Base-by-base conservation (phyloP, 2,888 invertebrate species). In the Drosophila ochracea region DNA sequence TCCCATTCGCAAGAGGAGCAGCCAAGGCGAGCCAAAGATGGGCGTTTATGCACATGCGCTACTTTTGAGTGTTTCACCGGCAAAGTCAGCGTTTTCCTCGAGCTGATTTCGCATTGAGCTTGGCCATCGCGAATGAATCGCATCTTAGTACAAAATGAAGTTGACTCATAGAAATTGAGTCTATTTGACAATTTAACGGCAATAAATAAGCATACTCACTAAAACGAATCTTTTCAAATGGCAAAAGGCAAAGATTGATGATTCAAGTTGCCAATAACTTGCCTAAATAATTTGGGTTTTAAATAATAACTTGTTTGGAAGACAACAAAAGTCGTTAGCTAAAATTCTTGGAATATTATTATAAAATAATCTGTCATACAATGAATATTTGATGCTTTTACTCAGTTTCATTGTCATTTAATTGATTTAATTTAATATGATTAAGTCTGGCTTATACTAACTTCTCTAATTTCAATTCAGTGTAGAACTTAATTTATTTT, bases 11-110 rank as follows among this genome's bases (percentile, higher is more conserved):
- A 30, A 59, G 60, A 58, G 66, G 41, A 61, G 33, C 73, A 65
- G 52, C 61, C 57, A 73, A 70, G 55, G 68, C 65, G 59, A 65
- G 49, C 58, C 60, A 72, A 72, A 69, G 61, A 68, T 80, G 88
- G 90, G 82, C 90, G 90, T 76, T 80, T 82, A 89, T 91, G 91
- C 91, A 88, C 91, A 91, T 91, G 91, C 91, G 91, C 91, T 90
- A 30, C 30, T 28, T 49, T 66, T 33, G 39, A 52, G 30, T 64
- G 54, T 31, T 60, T 62, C 9, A 16, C 35, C 30, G 13, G 55
- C 31, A 10, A 35, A 49, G 52, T 59, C 58, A 50, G 49, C 28
- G 25, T 47, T 71, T 63, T 73, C 54, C 43, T 78, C 50, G 58
- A 59, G 63, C 52, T 60, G 47, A 41, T 64, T 58, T 70, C 25